phyloP scores from a whole-genome alignment of 64 coral and sea anemone species.

The Catalaphyllia jardinei region DNA sequence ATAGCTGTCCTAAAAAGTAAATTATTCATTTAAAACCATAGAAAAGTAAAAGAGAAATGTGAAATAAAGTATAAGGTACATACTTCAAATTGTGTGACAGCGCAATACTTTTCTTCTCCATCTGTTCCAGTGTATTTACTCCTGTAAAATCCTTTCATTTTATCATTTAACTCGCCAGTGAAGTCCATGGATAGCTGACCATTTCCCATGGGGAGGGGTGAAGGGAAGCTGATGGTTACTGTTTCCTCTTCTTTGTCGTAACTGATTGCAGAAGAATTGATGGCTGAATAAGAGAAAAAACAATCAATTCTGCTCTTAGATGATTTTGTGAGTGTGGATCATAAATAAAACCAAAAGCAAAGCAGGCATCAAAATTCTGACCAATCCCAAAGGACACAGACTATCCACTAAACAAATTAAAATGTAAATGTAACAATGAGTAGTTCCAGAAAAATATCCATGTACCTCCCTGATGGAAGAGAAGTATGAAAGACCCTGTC shows the following conservation, averaged over 20 bases:
- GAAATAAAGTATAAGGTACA: no score
- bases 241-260: slow-evolving; percentile 94
- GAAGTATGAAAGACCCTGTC: no score
- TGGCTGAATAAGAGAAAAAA: slow-evolving; percentile 44
- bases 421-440: no score
- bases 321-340: neutral
- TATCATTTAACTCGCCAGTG: slow-evolving; percentile 94
- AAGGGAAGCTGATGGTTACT: slow-evolving; percentile 73
- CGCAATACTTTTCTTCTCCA: slow-evolving; percentile 93
- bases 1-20: no score
- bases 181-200: slow-evolving; percentile 78
- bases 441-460: no score
- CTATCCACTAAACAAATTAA: no score
- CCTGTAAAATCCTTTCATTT: slow-evolving; percentile 99
- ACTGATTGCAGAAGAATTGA: slow-evolving; percentile 64
- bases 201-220: slow-evolving; percentile 80
- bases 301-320: neutral
- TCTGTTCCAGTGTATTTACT: slow-evolving; percentile 84
- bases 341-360: no score
- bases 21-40: no score
- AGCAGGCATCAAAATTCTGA: no score
- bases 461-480: no score
- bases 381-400: no score
- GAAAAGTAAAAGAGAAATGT: no score
- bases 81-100: slow-evolving; percentile 99